phyloP scores from a whole-genome alignment of 2,113 vertebrate genomes.

The Zeus faber region DNA sequence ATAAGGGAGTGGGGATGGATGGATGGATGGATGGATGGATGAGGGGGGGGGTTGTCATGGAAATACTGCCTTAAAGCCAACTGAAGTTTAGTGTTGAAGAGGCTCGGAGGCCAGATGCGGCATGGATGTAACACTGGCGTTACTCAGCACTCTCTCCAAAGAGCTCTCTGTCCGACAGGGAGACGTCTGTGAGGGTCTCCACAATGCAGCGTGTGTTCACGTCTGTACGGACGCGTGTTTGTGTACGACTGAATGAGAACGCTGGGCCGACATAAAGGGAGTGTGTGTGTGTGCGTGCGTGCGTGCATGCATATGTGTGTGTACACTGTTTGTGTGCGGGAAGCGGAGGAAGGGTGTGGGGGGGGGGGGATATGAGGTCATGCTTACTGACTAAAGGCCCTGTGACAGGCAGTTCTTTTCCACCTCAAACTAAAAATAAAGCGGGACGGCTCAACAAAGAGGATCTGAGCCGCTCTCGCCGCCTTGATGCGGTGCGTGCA shows the following conservation, averaged over 20 bases:
- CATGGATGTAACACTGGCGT: slow-evolving; percentile 52
- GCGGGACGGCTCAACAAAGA: not conserved
- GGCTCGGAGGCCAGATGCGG: slow-evolving; percentile 46
- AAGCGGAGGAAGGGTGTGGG: not conserved
- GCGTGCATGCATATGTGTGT: not conserved
- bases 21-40: too few species aligned
- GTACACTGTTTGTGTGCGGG: not conserved
- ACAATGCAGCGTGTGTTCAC: slow-evolving; percentile 49
- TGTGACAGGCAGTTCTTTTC: not conserved
- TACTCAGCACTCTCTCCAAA: slow-evolving; percentile 58
- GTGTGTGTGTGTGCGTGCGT: not conserved
- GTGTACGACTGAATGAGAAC: slow-evolving; percentile 25
- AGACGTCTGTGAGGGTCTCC: slow-evolving; percentile 44
- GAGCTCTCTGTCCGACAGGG: slow-evolving; percentile 49
- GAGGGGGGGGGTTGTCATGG: too few species aligned
- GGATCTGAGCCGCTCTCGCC: not conserved
- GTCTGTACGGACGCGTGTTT: slow-evolving; percentile 25
- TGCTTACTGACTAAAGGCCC: not conserved
- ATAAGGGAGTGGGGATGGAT: too few species aligned
- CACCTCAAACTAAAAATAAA: not conserved
- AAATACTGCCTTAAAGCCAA: slow-evolving; percentile 26
- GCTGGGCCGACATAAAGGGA: slow-evolving; percentile 28
- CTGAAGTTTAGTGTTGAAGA: slow-evolving; percentile 40
- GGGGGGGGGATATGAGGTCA: not conserved
- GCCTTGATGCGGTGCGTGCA: too few species aligned